Percentiles rank a stretch among this genome's conserved stretches.
Conservation (phyloP, 2,797 vertebrate species). For the Lepilemur ruficaudatus region DNA sequence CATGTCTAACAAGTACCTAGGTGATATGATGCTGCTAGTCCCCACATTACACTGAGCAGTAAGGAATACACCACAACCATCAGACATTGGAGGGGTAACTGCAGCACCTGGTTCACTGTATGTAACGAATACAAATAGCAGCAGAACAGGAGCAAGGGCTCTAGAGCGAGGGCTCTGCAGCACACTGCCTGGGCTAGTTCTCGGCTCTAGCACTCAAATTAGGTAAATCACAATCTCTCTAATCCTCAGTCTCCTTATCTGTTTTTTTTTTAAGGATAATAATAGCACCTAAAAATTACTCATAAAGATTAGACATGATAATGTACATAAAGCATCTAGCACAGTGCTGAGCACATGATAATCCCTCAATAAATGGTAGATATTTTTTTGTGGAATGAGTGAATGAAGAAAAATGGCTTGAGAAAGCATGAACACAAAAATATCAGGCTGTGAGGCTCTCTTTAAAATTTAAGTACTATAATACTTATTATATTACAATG, state of each 20-base stretch:
- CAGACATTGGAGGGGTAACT: background rate
- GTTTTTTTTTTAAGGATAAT: background rate
- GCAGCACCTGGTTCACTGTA: background rate
- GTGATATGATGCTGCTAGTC: background rate
- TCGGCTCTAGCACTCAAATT: background rate
- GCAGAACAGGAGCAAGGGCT: background rate
- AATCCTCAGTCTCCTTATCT: background rate
- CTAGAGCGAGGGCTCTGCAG: too few relatives aligned
- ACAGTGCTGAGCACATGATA: background rate
- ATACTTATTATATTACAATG: background rate
- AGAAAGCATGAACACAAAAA: background rate
- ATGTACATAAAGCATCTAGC: background rate
- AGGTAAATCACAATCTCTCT: background rate
- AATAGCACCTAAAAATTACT: background rate
- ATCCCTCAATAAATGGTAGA: background rate
- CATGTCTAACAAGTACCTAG: background rate
- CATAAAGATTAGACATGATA: background rate
- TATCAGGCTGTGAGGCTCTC: background rate
- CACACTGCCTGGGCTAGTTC: accelerated
- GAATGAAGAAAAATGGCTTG: background rate
- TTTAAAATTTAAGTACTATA: background rate
- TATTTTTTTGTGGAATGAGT: background rate
- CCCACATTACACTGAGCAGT: background rate
- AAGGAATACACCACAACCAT: background rate
- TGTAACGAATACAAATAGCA: background rate